A percentile compares a stretch with the other conserved stretches of the same genome.
Evolutionary conservation across 2,888 invertebrate genomes (phyloP).

Genomic region (Agrotis segetum): DNA sequence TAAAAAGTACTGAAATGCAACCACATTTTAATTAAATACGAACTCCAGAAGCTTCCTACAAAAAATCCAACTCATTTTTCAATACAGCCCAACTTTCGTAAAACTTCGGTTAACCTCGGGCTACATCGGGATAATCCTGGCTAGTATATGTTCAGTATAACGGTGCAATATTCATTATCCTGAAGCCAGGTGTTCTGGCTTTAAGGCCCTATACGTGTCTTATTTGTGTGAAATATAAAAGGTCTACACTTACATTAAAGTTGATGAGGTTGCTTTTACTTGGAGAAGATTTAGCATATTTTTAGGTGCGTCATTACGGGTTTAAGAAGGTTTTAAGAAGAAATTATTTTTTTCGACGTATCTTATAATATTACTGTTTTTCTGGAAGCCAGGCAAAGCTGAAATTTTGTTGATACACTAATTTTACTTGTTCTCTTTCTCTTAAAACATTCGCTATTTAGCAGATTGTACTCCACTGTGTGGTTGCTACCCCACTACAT

Average conservation of each 20-base stretch:
- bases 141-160: conserved; percentile 48
- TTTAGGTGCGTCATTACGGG: conserved; percentile 19
- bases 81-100: conserved; percentile 27
- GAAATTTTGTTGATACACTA: too few species aligned
- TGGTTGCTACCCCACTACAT: too few species aligned
- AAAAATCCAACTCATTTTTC: conserved; percentile 9
- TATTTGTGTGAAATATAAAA: conserved; percentile 52
- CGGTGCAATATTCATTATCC: conserved; percentile 58
- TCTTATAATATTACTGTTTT: too few species aligned
- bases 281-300: conserved; percentile 10
- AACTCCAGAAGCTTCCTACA: neutral
- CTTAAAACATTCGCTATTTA: too few species aligned
- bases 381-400: too few species aligned
- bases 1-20: neutral
- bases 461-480: too few species aligned
- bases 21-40: neutral
- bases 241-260: conserved; percentile 37
- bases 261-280: conserved; percentile 34
- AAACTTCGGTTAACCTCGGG: conserved; percentile 28
- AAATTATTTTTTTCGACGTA: neutral
- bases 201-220: conserved; percentile 37
- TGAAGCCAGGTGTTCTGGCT: conserved; percentile 52
- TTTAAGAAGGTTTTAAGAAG: neutral
- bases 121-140: conserved; percentile 40
- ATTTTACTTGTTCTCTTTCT: too few species aligned